Percentiles rank a stretch among this genome's conserved stretches.
Conservation (phyloP, 2,888 invertebrate species). For the Heteromyza rotundicornis region DNA sequence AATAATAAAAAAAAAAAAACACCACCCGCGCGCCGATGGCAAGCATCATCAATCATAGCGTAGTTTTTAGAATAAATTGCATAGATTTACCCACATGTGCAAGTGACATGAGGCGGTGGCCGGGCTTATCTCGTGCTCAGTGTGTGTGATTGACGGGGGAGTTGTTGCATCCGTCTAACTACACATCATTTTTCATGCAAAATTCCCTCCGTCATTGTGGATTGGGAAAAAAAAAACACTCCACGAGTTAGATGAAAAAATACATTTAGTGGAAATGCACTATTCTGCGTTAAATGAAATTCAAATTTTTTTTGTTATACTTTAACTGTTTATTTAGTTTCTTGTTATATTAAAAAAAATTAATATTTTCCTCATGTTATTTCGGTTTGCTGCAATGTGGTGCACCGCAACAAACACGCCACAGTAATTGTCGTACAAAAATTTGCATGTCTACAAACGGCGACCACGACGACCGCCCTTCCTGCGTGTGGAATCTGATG, state of each 20-base stretch:
- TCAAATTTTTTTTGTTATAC: background rate
- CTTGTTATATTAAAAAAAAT: slow-evolving; percentile 3
- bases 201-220: background rate
- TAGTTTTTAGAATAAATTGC: too few species aligned
- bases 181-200: background rate
- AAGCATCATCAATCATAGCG: background rate
- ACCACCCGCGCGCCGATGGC: background rate
- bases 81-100: background rate
- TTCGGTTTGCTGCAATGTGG: background rate
- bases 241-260: too few species aligned
- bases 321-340: background rate
- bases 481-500: slow-evolving; percentile 98
- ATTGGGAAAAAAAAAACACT: too few species aligned
- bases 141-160: background rate
- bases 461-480: slow-evolving; percentile 99
- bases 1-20: too few species aligned
- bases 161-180: background rate
- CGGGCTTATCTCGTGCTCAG: background rate
- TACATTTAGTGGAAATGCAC: too few species aligned
- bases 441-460: slow-evolving; percentile 76
- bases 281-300: background rate
- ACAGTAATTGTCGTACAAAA: background rate
- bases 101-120: background rate
- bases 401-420: background rate
- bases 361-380: background rate